These are phyloP conservation scores for Dendrocincla tyrannina DNA, from an alignment of 2,797 vertebrate genomes.

Conservation along the genomic window DNA sequence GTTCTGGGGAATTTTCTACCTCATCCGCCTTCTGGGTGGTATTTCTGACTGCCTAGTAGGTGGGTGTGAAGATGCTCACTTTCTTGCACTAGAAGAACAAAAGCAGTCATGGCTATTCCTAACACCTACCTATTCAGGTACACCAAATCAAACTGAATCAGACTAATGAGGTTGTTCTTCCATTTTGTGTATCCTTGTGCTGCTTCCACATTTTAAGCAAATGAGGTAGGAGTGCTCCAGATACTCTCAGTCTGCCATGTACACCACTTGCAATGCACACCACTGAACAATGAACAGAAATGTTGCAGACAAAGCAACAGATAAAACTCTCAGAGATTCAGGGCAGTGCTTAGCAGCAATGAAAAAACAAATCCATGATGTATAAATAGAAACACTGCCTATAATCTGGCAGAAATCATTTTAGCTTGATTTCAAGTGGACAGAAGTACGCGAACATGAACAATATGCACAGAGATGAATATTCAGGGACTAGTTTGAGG, in stretches of 20 bases:
- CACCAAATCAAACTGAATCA: neutral
- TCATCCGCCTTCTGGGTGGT: neutral
- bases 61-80: neutral
- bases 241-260: neutral
- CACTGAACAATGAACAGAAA: neutral
- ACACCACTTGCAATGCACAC: neutral
- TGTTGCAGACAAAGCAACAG: neutral
- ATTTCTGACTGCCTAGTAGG: neutral
- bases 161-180: neutral
- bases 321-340: neutral
- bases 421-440: neutral
- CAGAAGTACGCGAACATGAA: neutral
- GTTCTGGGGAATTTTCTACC: neutral
- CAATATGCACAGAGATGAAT: neutral
- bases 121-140: neutral
- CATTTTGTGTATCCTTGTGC: neutral
- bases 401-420: conserved; percentile 21
- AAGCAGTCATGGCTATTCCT: neutral
- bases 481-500: neutral
- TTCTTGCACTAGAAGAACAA: neutral
- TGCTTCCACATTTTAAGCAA: neutral
- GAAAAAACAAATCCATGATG: neutral
- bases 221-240: neutral
- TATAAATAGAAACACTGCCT: conserved; percentile 1
- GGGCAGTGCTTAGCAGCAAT: neutral